Percentiles rank a stretch among this genome's conserved stretches.
Evolutionary conservation across 1,140 invertebrate genomes (phyloP).

Genomic region (Schlechtendalia chinensis): DNA sequence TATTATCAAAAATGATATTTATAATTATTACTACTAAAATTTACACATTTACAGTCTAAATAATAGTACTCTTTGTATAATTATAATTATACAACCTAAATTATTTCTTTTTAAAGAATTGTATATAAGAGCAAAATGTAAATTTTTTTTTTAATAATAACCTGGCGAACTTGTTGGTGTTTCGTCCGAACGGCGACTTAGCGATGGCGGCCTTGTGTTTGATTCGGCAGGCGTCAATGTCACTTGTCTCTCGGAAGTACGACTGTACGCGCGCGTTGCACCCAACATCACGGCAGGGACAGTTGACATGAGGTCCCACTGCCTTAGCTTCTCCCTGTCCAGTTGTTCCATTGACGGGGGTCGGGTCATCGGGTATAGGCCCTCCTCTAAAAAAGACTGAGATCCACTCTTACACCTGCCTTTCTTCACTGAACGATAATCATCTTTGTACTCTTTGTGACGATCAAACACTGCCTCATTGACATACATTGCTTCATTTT

Average conservation of each 20-base stretch:
- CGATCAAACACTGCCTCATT: slow-evolving; percentile 63
- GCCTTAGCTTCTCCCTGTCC: slow-evolving; percentile 78
- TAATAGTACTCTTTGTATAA: not conserved
- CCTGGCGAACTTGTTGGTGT: slow-evolving; percentile 54
- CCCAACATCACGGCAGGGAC: slow-evolving; percentile 60
- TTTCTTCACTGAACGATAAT: slow-evolving; percentile 53
- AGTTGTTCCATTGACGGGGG: slow-evolving; percentile 60
- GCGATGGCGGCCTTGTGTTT: slow-evolving; percentile 46
- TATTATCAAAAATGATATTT: slow-evolving; percentile 7
- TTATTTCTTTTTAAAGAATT: not conserved
- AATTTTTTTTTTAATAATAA: slow-evolving; percentile 37
- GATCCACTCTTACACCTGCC: slow-evolving; percentile 49
- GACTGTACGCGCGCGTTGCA: slow-evolving; percentile 49
- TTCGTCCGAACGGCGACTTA: slow-evolving; percentile 45
- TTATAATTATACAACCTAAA: not conserved
- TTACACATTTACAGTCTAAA: slow-evolving; percentile 19
- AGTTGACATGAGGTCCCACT: slow-evolving; percentile 84
- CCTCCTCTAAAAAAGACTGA: slow-evolving; percentile 62
- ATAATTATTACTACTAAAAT: slow-evolving; percentile 17
- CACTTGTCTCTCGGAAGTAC: slow-evolving; percentile 47
- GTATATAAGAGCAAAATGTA: not conserved
- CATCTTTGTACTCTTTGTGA: slow-evolving; percentile 53
- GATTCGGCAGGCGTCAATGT: slow-evolving; percentile 44
- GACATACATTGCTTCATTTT: slow-evolving; percentile 63
- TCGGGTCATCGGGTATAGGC: slow-evolving; percentile 57